A percentile compares a stretch with the other conserved stretches of the same genome.
These are phyloP conservation scores for Hyalella azteca DNA, from an alignment of 2,888 invertebrate genomes.

Conservation along the genomic window DNA sequence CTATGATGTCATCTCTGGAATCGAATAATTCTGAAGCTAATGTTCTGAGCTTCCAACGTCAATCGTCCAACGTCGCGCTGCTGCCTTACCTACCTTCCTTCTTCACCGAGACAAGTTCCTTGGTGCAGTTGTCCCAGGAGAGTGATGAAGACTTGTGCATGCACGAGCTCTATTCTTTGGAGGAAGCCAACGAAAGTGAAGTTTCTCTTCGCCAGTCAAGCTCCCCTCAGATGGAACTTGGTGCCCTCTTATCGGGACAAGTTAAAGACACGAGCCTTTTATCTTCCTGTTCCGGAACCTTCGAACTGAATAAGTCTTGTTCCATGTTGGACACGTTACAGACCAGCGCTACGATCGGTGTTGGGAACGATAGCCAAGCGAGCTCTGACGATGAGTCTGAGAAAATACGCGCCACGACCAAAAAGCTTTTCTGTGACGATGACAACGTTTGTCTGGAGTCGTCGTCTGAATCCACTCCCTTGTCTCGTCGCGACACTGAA, in stretches of 20 bases:
- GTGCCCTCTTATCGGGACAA: conserved; percentile 17
- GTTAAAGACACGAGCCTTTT: not conserved
- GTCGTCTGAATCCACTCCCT: not conserved
- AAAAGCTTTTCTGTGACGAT: not conserved
- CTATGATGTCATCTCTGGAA: no score
- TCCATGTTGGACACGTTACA: not conserved
- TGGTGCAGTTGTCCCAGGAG: not conserved
- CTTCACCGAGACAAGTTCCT: not conserved
- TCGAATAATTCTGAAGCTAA: no score
- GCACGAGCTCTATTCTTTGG: conserved; percentile 30
- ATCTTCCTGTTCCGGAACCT: not conserved
- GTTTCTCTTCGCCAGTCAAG: no score
- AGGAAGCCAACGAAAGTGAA: not conserved
- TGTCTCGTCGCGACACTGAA: not conserved
- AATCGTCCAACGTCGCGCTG: not conserved
- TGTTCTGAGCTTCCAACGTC: not conserved
- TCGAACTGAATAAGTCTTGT: not conserved
- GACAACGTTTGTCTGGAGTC: not conserved
- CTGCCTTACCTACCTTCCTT: not conserved
- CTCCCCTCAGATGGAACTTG: conserved; percentile 14
- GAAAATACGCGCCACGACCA: not conserved
- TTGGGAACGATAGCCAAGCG: not conserved
- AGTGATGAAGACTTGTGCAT: conserved; percentile 23
- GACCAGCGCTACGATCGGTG: not conserved
- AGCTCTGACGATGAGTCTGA: not conserved